phyloP scores from a whole-genome alignment of 2,113 vertebrate genomes.

The Circaetus cinerascens region DNA sequence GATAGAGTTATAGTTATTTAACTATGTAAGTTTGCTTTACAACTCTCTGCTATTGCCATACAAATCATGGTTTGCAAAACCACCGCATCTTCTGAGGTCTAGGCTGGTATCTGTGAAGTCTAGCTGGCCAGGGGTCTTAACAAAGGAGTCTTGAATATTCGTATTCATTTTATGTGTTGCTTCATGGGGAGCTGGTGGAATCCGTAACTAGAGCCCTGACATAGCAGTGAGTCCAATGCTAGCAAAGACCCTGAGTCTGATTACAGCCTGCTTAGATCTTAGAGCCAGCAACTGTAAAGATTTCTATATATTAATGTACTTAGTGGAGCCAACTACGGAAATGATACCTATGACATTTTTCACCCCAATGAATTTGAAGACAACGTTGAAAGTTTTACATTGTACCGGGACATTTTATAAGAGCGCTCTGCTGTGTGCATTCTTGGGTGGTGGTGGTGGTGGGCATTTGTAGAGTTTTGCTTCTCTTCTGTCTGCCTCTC shows the following conservation, averaged over 20 bases:
- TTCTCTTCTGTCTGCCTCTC: neutral
- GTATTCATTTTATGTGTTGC: neutral
- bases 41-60: neutral
- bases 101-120: neutral
- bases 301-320: neutral
- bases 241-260: no score
- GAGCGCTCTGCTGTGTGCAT: neutral
- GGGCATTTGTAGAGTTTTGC: neutral
- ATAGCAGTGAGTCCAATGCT: neutral
- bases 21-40: neutral
- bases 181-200: neutral
- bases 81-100: neutral
- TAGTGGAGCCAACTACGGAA: neutral
- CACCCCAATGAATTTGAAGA: neutral
- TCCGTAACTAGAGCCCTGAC: neutral
- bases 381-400: neutral
- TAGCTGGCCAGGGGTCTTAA: neutral
- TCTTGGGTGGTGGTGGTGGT: neutral
- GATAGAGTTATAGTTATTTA: neutral
- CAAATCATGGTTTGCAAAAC: neutral
- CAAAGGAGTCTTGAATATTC: neutral
- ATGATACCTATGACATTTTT: no score
- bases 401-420: neutral
- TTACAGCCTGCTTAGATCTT: neutral
- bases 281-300: neutral